These are phyloP conservation scores for Psophia crepitans DNA, from an alignment of 2,113 vertebrate genomes.

Conservation along the genomic window DNA sequence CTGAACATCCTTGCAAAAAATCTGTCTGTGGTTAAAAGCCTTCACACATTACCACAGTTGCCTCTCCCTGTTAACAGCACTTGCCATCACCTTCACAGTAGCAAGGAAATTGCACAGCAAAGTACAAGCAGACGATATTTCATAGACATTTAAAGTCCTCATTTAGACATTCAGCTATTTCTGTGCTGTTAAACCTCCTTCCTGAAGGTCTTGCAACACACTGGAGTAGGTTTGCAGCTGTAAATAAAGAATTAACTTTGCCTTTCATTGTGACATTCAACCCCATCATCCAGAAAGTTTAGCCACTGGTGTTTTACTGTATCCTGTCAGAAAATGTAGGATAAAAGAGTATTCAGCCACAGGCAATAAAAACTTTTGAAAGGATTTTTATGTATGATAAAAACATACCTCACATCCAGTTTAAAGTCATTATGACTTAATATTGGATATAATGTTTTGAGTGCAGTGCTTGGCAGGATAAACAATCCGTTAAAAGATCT, in stretches of 20 bases:
- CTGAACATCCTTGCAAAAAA: background rate
- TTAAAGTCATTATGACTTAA: background rate
- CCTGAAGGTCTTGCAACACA: background rate
- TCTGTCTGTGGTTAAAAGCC: background rate
- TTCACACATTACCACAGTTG: background rate
- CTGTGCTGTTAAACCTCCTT: background rate
- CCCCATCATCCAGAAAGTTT: background rate
- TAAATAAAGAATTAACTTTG: background rate
- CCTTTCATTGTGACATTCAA: background rate
- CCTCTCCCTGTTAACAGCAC: background rate
- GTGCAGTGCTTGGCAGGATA: background rate
- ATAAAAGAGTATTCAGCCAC: background rate
- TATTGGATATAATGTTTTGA: background rate
- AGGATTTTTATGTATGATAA: conserved; percentile 24
- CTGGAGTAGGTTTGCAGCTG: background rate
- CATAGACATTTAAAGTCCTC: background rate
- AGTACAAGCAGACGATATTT: background rate
- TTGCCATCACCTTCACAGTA: background rate
- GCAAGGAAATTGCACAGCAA: background rate
- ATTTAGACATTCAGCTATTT: background rate
- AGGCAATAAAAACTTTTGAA: conserved; percentile 1
- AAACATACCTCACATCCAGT: background rate
- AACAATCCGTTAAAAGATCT: background rate
- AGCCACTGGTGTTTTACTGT: background rate
- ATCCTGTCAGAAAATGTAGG: background rate